Evolutionary conservation across 2,797 vertebrate species (phyloP).

Genomic region (Mus spretus): DNA sequence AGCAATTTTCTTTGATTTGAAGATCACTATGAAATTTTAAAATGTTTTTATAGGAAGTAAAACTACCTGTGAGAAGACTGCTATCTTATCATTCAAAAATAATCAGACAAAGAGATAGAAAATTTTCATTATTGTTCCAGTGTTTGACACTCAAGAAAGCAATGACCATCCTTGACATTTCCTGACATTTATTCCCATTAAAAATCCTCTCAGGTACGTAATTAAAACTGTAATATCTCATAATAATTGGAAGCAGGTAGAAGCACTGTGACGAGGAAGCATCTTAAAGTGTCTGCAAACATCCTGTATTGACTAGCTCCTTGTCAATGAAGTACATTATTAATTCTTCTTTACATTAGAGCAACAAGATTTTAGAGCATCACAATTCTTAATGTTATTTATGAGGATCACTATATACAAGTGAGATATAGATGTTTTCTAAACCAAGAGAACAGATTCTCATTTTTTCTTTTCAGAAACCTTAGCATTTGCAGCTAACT

Average conservation of each 20-base stretch:
- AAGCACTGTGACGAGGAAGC: neutral
- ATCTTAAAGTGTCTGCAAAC: neutral
- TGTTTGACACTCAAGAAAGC: neutral
- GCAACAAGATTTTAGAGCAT: neutral
- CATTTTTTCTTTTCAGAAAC: constrained; percentile 42
- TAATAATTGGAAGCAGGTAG: constrained; percentile 37
- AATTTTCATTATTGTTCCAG: neutral
- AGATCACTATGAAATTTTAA: neutral
- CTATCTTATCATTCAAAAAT: neutral
- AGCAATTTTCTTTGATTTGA: neutral
- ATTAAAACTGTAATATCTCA: neutral
- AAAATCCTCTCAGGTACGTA: neutral
- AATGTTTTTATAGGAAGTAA: neutral
- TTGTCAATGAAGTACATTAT: neutral
- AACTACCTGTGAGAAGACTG: neutral
- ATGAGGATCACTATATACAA: neutral
- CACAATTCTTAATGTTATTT: neutral
- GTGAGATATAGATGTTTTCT: constrained; percentile 36
- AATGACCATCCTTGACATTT: neutral
- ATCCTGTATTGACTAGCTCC: neutral
- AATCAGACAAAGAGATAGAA: neutral
- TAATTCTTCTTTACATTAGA: neutral
- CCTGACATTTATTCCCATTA: neutral
- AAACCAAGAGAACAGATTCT: constrained; percentile 2
- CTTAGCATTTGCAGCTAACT: constrained; percentile 43